Percentiles rank a stretch among this genome's conserved stretches.
Conservation (phyloP, 2,797 vertebrate species). For the Fratercula arctica region DNA sequence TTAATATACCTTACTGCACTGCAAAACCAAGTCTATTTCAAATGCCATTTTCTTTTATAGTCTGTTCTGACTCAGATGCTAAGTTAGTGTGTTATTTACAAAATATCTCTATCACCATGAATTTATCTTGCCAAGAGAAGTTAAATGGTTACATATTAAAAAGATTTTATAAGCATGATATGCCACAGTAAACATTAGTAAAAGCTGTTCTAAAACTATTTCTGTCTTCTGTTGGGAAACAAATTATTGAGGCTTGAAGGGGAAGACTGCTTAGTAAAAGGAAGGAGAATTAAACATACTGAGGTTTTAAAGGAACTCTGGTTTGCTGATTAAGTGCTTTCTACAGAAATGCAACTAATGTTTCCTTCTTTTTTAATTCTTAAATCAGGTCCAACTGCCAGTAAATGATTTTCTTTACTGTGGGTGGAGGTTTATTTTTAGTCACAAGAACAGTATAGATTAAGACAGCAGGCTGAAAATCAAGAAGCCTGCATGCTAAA, state of each 20-base stretch:
- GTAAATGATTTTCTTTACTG: conserved; percentile 17
- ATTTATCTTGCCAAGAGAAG: conserved; percentile 62
- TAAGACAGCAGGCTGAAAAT: conserved; percentile 19
- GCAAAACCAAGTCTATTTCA: neutral
- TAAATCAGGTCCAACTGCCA: neutral
- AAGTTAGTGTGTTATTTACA: conserved; percentile 59
- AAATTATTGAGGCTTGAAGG: conserved; percentile 56
- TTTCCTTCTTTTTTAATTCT: conserved; percentile 43
- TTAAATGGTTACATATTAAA: conserved; percentile 75
- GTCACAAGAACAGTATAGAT: neutral
- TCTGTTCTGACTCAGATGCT: conserved; percentile 25
- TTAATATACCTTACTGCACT: neutral
- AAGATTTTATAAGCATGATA: conserved; percentile 63
- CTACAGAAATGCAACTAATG: conserved; percentile 25
- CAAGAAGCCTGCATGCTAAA: neutral
- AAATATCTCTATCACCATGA: conserved; percentile 39
- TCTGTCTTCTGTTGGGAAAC: conserved; percentile 44
- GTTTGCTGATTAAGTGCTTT: conserved; percentile 62
- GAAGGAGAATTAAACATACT: neutral
- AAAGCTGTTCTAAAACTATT: conserved; percentile 31
- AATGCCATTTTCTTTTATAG: conserved; percentile 1
- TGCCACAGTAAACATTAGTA: conserved; percentile 50
- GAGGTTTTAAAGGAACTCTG: conserved; percentile 49
- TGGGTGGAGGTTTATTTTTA: conserved; percentile 48
- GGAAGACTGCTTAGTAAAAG: conserved; percentile 7